phyloP scores from a whole-genome alignment of 1,140 invertebrate genomes.

The Polyergus mexicanus region DNA sequence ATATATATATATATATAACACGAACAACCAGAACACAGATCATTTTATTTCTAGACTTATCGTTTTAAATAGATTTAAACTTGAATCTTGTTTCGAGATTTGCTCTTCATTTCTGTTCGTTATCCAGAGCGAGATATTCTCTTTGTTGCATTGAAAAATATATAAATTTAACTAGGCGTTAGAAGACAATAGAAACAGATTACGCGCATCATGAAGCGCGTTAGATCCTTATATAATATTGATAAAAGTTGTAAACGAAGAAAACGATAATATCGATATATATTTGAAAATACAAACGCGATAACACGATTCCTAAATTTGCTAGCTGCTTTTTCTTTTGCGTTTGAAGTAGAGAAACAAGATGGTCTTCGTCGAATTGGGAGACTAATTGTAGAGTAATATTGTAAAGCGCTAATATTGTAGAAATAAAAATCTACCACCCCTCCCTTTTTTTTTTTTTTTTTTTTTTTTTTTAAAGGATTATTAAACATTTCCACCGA shows the following conservation, averaged over 20 bases:
- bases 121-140: neutral
- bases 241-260: neutral
- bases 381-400: neutral
- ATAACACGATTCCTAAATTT: neutral
- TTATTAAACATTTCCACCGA: neutral
- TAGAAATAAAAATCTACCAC: slow-evolving; percentile 32
- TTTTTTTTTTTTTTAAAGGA: neutral
- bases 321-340: neutral
- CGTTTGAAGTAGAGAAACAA: neutral
- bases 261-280: neutral
- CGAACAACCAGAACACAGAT: neutral
- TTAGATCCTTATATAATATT: neutral
- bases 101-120: neutral
- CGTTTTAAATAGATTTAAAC: neutral
- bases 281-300: neutral
- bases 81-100: neutral
- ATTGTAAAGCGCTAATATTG: neutral
- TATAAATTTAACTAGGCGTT: slow-evolving; percentile 10
- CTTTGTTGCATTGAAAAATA: slow-evolving; percentile 9
- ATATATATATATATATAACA: neutral
- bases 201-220: neutral
- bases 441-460: neutral
- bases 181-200: slow-evolving; percentile 3
- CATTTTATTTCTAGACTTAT: neutral
- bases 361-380: neutral